Conservation (phyloP, 2,113 vertebrate genomes). For the Polyodon spathula region DNA sequence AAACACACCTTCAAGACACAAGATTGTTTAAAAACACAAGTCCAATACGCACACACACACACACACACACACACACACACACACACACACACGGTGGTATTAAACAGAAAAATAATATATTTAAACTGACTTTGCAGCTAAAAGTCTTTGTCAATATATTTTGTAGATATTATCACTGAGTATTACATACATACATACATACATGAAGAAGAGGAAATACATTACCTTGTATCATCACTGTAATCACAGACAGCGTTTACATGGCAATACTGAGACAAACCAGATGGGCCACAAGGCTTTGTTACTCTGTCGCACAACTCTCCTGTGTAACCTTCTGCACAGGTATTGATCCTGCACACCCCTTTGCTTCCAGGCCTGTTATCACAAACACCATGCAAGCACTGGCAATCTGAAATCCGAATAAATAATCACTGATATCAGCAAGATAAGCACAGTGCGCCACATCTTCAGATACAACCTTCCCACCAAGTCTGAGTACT, state of each 20-base stretch:
- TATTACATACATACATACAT: background rate
- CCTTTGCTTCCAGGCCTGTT: slow-evolving; percentile 80
- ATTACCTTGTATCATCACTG: slow-evolving; percentile 43
- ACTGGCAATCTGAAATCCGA: slow-evolving; percentile 66
- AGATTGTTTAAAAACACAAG: background rate
- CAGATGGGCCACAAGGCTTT: slow-evolving; percentile 48
- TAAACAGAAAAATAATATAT: too few relatives aligned
- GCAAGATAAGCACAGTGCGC: background rate
- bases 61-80: background rate
- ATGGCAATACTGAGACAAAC: slow-evolving; percentile 67
- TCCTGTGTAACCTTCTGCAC: slow-evolving; percentile 66
- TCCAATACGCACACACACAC: slow-evolving; percentile 6
- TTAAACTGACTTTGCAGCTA: too few relatives aligned
- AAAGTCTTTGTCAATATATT: too few relatives aligned
- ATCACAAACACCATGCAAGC: slow-evolving; percentile 85
- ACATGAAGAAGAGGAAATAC: background rate
- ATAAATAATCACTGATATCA: background rate
- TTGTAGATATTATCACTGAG: background rate
- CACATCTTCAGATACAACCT: too few relatives aligned
- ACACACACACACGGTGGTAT: slow-evolving; percentile 5
- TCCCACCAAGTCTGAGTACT: too few relatives aligned
- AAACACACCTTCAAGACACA: slow-evolving; percentile 47
- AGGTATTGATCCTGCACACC: slow-evolving; percentile 68
- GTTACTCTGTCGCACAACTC: slow-evolving; percentile 66
- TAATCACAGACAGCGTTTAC: slow-evolving; percentile 60